Conservation (phyloP, 2,888 invertebrate species). For the Epirrita christyi region DNA sequence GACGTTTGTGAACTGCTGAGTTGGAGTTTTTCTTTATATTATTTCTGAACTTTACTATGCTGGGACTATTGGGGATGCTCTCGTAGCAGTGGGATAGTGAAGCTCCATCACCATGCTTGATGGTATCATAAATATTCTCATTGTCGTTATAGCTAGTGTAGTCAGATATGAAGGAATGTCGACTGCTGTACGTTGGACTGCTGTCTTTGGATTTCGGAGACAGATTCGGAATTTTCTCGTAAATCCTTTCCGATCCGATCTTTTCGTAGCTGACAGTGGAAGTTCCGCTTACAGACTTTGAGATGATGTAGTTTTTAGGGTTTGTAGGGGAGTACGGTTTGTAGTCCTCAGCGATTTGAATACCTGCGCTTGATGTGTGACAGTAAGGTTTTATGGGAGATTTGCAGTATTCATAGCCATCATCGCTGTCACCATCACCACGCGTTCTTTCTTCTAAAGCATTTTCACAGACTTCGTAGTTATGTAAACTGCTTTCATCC, state of each 20-base stretch:
- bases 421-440: slow-evolving; percentile 78
- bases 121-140: slow-evolving; percentile 87
- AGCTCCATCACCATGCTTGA: slow-evolving; percentile 80
- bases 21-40: slow-evolving; percentile 68
- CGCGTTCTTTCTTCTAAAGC: slow-evolving; percentile 74
- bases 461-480: slow-evolving; percentile 79
- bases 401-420: slow-evolving; percentile 81
- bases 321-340: slow-evolving; percentile 63
- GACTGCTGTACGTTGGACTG: slow-evolving; percentile 69
- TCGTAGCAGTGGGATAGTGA: slow-evolving; percentile 86
- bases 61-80: slow-evolving; percentile 82
- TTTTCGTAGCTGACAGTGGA: slow-evolving; percentile 78
- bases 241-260: slow-evolving; percentile 77
- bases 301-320: slow-evolving; percentile 66
- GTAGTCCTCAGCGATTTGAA: slow-evolving; percentile 83
- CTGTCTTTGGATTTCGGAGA: slow-evolving; percentile 66
- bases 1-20: slow-evolving; percentile 69
- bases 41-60: slow-evolving; percentile 71
- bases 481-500: slow-evolving; percentile 79
- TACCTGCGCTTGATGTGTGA: slow-evolving; percentile 70
- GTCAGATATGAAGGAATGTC: slow-evolving; percentile 72
- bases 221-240: slow-evolving; percentile 74
- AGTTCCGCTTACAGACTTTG: slow-evolving; percentile 77
- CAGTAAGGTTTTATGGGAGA: slow-evolving; percentile 76
- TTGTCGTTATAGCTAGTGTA: slow-evolving; percentile 75